A percentile compares a stretch with the other conserved stretches of the same genome.
Conservation (phyloP, 2,888 invertebrate genomes). For the Heliconius sara region DNA sequence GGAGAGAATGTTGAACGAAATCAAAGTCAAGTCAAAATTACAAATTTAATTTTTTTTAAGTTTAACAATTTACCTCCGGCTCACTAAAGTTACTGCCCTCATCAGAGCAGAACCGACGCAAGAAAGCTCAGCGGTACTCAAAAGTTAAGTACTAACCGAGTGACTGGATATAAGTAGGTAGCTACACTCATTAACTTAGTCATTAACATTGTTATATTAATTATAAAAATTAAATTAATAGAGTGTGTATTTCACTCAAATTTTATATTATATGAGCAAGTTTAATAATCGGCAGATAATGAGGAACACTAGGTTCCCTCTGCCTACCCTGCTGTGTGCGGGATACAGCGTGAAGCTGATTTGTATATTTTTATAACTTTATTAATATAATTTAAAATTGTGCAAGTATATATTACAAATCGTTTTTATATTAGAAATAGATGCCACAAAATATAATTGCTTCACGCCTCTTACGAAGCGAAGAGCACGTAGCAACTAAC, state of each 20-base stretch:
- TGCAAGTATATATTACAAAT: neutral
- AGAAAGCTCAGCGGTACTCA: too few species aligned
- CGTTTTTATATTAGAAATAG: constrained; percentile 3
- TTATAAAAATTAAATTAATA: neutral
- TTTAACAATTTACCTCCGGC: too few species aligned
- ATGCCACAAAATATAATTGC: neutral
- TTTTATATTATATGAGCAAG: neutral
- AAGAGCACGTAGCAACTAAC: constrained; percentile 16
- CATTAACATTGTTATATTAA: neutral
- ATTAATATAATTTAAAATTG: neutral
- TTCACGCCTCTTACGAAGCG: constrained; percentile 11
- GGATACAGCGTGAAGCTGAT: too few species aligned
- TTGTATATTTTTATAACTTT: too few species aligned
- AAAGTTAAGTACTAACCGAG: neutral
- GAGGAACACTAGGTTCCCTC: too few species aligned
- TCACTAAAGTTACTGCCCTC: too few species aligned
- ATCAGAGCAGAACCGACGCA: too few species aligned
- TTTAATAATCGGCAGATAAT: neutral
- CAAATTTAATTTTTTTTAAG: too few species aligned
- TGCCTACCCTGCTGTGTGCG: too few species aligned
- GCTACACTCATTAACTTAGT: neutral
- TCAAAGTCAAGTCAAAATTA: too few species aligned
- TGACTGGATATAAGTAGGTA: neutral
- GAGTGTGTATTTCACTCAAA: too few species aligned
- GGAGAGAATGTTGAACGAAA: neutral